A percentile compares a stretch with the other conserved stretches of the same genome.
phyloP scores from a whole-genome alignment of 2,888 invertebrate species.

The Drosophila recens region DNA sequence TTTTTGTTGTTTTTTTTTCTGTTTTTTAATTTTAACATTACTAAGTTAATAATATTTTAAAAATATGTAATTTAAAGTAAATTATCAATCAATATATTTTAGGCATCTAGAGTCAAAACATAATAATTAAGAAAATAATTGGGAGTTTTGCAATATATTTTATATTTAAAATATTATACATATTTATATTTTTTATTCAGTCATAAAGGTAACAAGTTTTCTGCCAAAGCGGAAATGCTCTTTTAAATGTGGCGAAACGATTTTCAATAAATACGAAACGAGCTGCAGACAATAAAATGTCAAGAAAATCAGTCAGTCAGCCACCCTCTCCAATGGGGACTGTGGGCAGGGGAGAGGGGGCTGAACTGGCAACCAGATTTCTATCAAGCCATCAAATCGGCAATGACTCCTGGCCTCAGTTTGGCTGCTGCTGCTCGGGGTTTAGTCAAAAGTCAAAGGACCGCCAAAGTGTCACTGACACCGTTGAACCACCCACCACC shows the following conservation, averaged over 20 bases:
- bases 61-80: too few relatives aligned
- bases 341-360: background rate
- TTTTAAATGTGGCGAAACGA: constrained; percentile 39
- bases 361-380: constrained; percentile 54
- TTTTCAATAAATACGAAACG: constrained; percentile 76
- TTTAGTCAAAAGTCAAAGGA: constrained; percentile 68
- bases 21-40: too few relatives aligned
- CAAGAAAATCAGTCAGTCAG: constrained; percentile 57
- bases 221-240: constrained; percentile 25
- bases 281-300: constrained; percentile 72
- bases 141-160: too few relatives aligned
- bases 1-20: too few relatives aligned
- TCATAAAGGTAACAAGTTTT: background rate
- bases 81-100: too few relatives aligned
- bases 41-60: too few relatives aligned
- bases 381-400: constrained; percentile 79
- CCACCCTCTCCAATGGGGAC: constrained; percentile 13
- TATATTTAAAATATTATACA: too few relatives aligned
- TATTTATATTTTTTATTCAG: too few relatives aligned
- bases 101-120: too few relatives aligned
- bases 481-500: constrained; percentile 29
- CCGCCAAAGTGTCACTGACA: constrained; percentile 68
- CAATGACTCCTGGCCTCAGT: constrained; percentile 47
- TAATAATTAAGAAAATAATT: too few relatives aligned
- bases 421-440: constrained; percentile 21